phyloP scores from a whole-genome alignment of 2,113 vertebrate species.

The Talpa occidentalis region DNA sequence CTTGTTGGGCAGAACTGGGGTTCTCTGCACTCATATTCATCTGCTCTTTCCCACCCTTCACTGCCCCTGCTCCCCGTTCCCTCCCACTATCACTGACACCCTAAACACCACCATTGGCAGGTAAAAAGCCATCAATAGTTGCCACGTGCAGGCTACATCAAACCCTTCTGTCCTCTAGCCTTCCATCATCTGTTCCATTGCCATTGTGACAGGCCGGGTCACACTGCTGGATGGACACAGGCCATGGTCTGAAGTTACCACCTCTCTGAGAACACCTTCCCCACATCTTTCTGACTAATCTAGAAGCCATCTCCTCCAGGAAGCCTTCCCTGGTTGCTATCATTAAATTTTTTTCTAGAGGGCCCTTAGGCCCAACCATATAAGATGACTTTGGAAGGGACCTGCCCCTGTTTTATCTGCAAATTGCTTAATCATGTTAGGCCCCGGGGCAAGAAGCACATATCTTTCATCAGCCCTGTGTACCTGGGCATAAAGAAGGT shows the following conservation, averaged over 20 bases:
- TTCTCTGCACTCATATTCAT: background rate
- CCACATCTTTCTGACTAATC: background rate
- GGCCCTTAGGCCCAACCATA: background rate
- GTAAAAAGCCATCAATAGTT: background rate
- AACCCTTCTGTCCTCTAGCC: background rate
- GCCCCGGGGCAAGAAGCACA: background rate
- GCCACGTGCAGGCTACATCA: background rate
- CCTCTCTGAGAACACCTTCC: background rate
- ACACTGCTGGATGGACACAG: background rate
- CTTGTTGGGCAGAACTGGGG: background rate
- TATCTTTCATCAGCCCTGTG: background rate
- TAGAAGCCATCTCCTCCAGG: background rate
- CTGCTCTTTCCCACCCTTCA: too few species aligned
- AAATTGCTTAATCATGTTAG: background rate
- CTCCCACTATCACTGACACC: background rate
- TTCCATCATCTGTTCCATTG: background rate
- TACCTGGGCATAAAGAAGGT: background rate
- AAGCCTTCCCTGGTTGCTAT: slow-evolving; percentile 31
- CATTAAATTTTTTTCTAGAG: background rate
- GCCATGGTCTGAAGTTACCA: background rate
- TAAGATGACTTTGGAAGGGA: background rate
- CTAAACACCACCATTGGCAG: background rate
- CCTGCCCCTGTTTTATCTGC: background rate
- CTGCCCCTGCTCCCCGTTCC: background rate
- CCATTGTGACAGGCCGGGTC: background rate